A percentile compares a stretch with the other conserved stretches of the same genome.
These are phyloP conservation scores for Intellagama lesueurii DNA, from an alignment of 2,797 vertebrate genomes.

Conservation along the genomic window DNA sequence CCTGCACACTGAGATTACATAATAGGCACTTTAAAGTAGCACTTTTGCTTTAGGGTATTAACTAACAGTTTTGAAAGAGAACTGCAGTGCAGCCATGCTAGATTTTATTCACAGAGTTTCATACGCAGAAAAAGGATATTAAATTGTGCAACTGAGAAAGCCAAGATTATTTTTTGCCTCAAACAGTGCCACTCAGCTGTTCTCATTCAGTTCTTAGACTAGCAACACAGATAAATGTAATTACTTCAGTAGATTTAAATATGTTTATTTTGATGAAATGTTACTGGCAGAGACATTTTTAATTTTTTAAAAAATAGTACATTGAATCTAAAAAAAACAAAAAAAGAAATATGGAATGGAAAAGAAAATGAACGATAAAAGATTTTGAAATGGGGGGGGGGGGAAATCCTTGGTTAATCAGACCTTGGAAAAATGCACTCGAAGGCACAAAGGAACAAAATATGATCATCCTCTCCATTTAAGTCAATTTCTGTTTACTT, in stretches of 20 bases:
- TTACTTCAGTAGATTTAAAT: not conserved
- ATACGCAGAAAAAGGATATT: constrained; percentile 32
- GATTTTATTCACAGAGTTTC: constrained; percentile 44
- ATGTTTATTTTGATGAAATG: not conserved
- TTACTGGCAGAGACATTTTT: not conserved
- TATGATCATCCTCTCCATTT: too few species aligned
- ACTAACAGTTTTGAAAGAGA: not conserved
- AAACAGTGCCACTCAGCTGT: constrained; percentile 20
- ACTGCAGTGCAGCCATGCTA: not conserved
- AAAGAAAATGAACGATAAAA: too few species aligned
- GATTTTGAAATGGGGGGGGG: too few species aligned
- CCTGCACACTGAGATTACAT: constrained; percentile 13
- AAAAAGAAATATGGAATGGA: not conserved
- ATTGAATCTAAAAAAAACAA: not conserved
- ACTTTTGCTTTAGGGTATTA: constrained; percentile 25
- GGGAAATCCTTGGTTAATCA: too few species aligned
- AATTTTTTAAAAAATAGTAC: not conserved
- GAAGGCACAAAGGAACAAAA: too few species aligned
- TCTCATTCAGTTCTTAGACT: constrained; percentile 30
- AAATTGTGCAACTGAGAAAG: constrained; percentile 26
- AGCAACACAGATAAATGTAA: constrained; percentile 14
- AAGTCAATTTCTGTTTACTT: too few species aligned
- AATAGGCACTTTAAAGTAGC: constrained; percentile 11
- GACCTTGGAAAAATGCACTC: too few species aligned
- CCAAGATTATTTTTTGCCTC: not conserved